A percentile compares a stretch with the other conserved stretches of the same genome.
Conservation (phyloP, 2,888 invertebrate genomes). For the Andricus curvator region DNA sequence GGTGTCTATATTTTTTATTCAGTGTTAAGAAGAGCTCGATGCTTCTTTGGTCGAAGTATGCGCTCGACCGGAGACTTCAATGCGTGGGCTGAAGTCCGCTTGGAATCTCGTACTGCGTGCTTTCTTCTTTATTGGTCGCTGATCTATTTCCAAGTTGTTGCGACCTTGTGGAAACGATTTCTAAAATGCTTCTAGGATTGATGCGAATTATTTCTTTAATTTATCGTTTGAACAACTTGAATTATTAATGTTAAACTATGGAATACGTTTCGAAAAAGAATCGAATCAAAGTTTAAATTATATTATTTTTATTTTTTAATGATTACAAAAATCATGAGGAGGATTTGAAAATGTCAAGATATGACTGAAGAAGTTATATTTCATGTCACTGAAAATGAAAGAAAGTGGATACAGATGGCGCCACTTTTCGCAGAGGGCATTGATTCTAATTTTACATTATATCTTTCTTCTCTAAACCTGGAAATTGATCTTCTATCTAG, state of each 20-base stretch:
- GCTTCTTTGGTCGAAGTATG: slow-evolving; percentile 26
- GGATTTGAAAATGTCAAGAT: not conserved
- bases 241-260: not conserved
- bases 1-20: slow-evolving; percentile 18
- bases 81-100: slow-evolving; percentile 35
- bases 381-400: not conserved
- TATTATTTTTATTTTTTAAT: not conserved
- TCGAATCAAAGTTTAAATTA: too few species aligned
- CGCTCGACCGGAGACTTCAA: slow-evolving; percentile 34
- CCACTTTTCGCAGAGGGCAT: not conserved
- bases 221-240: not conserved
- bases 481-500: too few species aligned
- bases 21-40: slow-evolving; percentile 15
- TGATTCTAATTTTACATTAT: not conserved
- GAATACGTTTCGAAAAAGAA: not conserved
- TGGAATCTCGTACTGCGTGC: slow-evolving; percentile 29
- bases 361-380: not conserved
- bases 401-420: not conserved
- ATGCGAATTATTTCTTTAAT: not conserved
- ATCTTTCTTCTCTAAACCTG: too few species aligned
- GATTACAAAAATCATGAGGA: not conserved
- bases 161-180: slow-evolving; percentile 26
- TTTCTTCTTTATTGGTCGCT: slow-evolving; percentile 35
- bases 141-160: slow-evolving; percentile 36
- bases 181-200: slow-evolving; percentile 12